phyloP scores from a whole-genome alignment of 2,888 invertebrate genomes.

The Morpho helenor region DNA sequence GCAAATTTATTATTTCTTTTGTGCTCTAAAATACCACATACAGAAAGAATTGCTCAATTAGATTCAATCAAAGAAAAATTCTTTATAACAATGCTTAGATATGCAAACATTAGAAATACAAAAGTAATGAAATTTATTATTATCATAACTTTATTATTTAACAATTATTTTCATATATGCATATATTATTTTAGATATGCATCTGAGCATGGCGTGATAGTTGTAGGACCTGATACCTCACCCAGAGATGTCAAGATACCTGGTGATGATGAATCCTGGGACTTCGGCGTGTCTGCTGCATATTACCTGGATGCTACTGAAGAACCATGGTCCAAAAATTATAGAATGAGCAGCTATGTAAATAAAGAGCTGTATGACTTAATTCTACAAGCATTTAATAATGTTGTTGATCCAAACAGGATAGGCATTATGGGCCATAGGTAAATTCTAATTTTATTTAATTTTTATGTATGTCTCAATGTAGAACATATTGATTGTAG shows the following conservation, averaged over 20 bases:
- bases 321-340: constrained; percentile 95
- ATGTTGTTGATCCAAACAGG: constrained; percentile 69
- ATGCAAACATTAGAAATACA: too few relatives aligned
- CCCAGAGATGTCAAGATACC: constrained; percentile 93
- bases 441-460: constrained; percentile 47
- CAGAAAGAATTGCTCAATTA: too few relatives aligned
- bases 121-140: constrained; percentile 5
- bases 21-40: too few relatives aligned
- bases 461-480: background rate
- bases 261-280: constrained; percentile 95
- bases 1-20: too few relatives aligned
- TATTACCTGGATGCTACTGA: constrained; percentile 96
- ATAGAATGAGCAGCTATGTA: constrained; percentile 97
- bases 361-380: constrained; percentile 90
- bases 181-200: constrained; percentile 80
- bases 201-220: constrained; percentile 88
- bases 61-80: background rate
- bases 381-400: constrained; percentile 85
- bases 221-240: constrained; percentile 97
- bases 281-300: constrained; percentile 97
- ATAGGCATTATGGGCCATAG: constrained; percentile 91
- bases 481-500: too few relatives aligned
- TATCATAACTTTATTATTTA: background rate
- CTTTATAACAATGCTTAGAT: too few relatives aligned
- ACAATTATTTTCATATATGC: constrained; percentile 8